phyloP scores from a whole-genome alignment of 2,888 invertebrate species.

The Lasioglossum leucozonium region DNA sequence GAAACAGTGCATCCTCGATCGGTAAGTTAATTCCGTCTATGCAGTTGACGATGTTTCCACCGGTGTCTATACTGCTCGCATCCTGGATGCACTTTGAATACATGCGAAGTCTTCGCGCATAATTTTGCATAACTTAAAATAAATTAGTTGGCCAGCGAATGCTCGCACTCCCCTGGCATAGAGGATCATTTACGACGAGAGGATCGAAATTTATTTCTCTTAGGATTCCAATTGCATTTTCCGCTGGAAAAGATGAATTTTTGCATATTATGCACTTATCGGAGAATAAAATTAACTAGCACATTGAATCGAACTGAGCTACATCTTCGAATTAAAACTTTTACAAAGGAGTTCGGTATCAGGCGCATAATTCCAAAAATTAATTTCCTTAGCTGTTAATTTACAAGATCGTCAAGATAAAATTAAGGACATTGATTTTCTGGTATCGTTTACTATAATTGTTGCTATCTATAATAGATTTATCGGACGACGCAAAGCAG shows the following conservation, averaged over 20 bases:
- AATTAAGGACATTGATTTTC: too few relatives aligned
- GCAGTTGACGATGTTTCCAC: background rate
- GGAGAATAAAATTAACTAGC: background rate
- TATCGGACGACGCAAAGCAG: background rate
- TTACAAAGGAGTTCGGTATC: too few relatives aligned
- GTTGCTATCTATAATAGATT: too few relatives aligned
- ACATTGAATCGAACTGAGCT: background rate
- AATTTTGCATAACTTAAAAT: slow-evolving; percentile 15
- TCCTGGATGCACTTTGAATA: background rate
- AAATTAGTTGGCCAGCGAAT: background rate
- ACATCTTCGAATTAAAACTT: background rate
- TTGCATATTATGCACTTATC: background rate
- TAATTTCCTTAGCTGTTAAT: too few relatives aligned
- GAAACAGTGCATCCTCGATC: background rate
- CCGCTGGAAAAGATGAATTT: background rate
- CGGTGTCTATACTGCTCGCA: background rate
- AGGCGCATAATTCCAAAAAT: too few relatives aligned
- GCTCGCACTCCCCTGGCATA: background rate
- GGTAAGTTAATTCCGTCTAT: background rate
- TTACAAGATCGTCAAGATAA: too few relatives aligned
- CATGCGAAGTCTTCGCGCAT: background rate
- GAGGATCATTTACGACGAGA: background rate
- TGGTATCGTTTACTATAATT: too few relatives aligned
- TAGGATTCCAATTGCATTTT: background rate
- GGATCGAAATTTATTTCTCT: background rate